These are phyloP conservation scores for Psilanteris sp. DNA, from an alignment of 1,140 invertebrate genomes.

Conservation along the genomic window DNA sequence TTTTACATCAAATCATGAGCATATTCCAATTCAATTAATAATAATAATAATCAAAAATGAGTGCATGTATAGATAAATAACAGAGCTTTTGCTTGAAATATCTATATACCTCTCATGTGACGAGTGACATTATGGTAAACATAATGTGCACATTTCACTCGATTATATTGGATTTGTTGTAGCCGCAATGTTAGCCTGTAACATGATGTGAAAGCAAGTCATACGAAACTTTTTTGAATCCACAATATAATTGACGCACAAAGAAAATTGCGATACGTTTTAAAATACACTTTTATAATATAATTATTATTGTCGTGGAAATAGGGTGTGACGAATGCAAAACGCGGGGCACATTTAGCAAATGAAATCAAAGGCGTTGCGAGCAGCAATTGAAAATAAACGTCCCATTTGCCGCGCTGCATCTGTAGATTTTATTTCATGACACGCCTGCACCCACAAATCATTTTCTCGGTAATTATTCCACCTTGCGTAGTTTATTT, in stretches of 20 bases:
- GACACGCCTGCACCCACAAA: constrained; percentile 2
- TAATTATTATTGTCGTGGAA: constrained; percentile 18
- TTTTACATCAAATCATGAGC: no score
- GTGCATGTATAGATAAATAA: no score
- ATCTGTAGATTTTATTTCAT: constrained; percentile 14
- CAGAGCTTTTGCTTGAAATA: no score
- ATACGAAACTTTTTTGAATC: not conserved
- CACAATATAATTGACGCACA: not conserved
- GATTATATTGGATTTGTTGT: no score
- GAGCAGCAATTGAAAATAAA: constrained; percentile 40
- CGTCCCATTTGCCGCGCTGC: constrained; percentile 19
- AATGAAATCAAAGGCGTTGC: constrained; percentile 43
- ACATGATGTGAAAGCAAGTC: constrained; percentile 6
- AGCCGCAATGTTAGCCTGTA: no score
- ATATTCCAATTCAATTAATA: no score
- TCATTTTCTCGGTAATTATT: constrained; percentile 7
- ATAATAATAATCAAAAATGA: no score
- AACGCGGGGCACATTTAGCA: constrained; percentile 7
- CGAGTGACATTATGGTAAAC: no score
- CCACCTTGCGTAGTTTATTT: not conserved
- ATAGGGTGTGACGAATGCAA: constrained; percentile 10
- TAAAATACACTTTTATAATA: constrained; percentile 3
- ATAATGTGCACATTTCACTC: no score
- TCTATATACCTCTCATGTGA: no score
- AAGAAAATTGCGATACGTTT: constrained; percentile 20